Evolutionary conservation across 2,113 vertebrate genomes (phyloP).

Genomic region (Esox niger): DNA sequence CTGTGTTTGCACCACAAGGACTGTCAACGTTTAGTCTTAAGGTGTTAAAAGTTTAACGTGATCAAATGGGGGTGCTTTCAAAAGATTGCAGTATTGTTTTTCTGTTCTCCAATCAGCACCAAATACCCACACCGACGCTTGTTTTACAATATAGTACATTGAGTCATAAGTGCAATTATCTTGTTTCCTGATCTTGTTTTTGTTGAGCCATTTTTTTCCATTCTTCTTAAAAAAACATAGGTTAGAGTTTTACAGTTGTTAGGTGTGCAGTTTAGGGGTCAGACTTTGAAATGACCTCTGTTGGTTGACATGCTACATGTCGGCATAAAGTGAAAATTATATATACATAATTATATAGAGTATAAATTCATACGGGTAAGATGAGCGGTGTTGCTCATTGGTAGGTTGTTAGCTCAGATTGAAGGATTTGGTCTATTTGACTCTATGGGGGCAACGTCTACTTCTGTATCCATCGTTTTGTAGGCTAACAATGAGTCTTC

Average conservation of each 20-base stretch:
- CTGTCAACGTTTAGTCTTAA: conserved; percentile 64
- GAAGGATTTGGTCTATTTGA: conserved; percentile 18
- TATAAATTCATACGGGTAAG: conserved; percentile 79
- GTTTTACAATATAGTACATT: conserved; percentile 73
- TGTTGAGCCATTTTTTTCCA: conserved; percentile 69
- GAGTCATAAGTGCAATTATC: conserved; percentile 98
- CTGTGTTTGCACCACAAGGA: conserved; percentile 55
- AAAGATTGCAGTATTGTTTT: conserved; percentile 79
- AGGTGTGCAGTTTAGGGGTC: conserved; percentile 50
- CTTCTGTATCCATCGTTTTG: too few relatives aligned
- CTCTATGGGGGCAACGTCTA: too few relatives aligned
- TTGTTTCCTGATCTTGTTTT: conserved; percentile 73
- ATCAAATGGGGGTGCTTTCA: conserved; percentile 82
- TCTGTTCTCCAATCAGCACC: conserved; percentile 50
- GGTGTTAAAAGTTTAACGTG: conserved; percentile 58
- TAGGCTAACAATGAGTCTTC: too few relatives aligned
- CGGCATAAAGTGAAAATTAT: conserved; percentile 58
- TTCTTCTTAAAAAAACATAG: conserved; percentile 58
- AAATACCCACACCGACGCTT: conserved; percentile 64
- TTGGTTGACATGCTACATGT: conserved; percentile 55
- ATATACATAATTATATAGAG: conserved; percentile 57
- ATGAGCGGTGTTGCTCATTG: conserved; percentile 64
- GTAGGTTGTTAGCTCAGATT: conserved; percentile 61
- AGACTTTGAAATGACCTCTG: conserved; percentile 40
- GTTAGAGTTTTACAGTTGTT: conserved; percentile 54